Evolutionary conservation across 1,140 invertebrate genomes (phyloP).

Genomic region (Subanguina moxae): DNA sequence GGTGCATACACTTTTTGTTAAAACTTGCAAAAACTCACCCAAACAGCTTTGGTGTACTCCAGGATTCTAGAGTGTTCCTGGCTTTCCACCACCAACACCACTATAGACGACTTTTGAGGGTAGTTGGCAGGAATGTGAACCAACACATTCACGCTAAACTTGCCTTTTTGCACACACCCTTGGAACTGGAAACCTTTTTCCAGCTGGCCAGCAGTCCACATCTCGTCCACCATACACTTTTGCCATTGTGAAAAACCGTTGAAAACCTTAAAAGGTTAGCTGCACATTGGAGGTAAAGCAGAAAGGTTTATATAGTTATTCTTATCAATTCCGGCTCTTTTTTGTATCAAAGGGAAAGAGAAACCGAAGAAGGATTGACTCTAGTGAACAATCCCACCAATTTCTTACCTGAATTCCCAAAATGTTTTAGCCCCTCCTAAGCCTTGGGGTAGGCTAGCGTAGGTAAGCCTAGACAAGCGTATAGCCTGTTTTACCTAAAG

Average conservation of each 20-base stretch:
- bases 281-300: no score
- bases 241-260: neutral
- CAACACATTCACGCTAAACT: neutral
- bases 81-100: neutral
- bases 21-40: neutral
- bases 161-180: neutral
- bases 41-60: neutral
- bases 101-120: constrained; percentile 1
- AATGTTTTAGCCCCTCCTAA: no score
- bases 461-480: no score
- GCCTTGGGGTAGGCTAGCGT: no score
- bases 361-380: no score
- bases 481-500: no score
- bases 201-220: neutral
- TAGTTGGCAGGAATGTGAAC: constrained; percentile 6
- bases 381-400: no score
- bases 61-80: neutral
- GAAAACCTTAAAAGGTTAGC: neutral
- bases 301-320: no score
- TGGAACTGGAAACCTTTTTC: constrained; percentile 6
- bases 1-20: no score
- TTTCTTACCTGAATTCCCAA: no score
- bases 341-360: no score
- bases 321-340: no score
- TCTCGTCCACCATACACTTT: neutral